Conservation (phyloP, 1,140 invertebrate species). For the Drosophila nasuta region DNA sequence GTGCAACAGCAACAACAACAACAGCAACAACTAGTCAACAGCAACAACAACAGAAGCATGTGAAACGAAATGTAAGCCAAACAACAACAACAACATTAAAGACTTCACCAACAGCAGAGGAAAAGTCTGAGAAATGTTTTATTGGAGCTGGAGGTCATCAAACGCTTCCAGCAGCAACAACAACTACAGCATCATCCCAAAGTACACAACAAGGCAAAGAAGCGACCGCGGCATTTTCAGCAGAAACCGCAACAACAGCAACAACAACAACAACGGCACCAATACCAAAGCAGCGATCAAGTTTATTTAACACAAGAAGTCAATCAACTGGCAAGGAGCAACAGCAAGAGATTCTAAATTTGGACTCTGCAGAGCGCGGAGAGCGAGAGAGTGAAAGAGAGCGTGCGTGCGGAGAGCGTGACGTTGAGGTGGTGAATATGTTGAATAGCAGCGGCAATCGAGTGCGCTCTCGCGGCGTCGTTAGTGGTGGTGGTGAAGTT, state of each 20-base stretch:
- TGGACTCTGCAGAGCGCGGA: slow-evolving; percentile 57
- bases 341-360: slow-evolving; percentile 63
- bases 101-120: slow-evolving; percentile 68
- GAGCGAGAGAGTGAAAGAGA: slow-evolving; percentile 40
- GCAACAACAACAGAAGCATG: slow-evolving; percentile 48
- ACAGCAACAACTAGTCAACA: slow-evolving; percentile 58
- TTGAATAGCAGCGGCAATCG: slow-evolving; percentile 27
- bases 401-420: slow-evolving; percentile 37
- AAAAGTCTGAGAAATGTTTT: slow-evolving; percentile 81
- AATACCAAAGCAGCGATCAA: slow-evolving; percentile 84
- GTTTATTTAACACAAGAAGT: slow-evolving; percentile 77
- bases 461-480: slow-evolving; percentile 23
- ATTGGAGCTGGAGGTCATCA: slow-evolving; percentile 81
- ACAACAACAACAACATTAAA: slow-evolving; percentile 50
- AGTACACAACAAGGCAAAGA: slow-evolving; percentile 66
- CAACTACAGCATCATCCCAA: slow-evolving; percentile 36
- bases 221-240: slow-evolving; percentile 59
- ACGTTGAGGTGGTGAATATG: slow-evolving; percentile 47
- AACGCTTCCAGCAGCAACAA: slow-evolving; percentile 48
- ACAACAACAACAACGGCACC: slow-evolving; percentile 38
- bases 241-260: slow-evolving; percentile 55
- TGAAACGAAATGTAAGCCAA: slow-evolving; percentile 62
- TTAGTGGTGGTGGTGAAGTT: slow-evolving; percentile 64
- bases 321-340: slow-evolving; percentile 64
- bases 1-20: slow-evolving; percentile 51